Conservation (phyloP, 1,140 invertebrate genomes). For the Anoplolepis gracilipes region DNA sequence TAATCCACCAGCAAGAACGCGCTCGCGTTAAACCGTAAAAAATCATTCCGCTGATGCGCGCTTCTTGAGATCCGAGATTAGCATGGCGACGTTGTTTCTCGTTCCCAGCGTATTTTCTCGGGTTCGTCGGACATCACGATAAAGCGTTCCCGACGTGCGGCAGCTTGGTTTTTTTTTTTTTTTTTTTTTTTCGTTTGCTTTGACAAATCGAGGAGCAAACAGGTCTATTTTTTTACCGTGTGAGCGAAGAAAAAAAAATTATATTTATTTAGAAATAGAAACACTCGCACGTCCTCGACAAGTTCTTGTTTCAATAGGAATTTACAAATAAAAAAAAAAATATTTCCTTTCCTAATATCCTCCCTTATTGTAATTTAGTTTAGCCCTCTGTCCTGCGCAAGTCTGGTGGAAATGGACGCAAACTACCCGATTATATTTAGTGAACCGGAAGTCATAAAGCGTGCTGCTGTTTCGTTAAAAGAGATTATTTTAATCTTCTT, state of each 20-base stretch:
- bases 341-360: not conserved
- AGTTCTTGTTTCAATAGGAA: not conserved
- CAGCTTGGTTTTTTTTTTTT: no score
- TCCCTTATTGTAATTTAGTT: slow-evolving; percentile 43
- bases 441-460: slow-evolving; percentile 53
- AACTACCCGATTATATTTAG: slow-evolving; percentile 40
- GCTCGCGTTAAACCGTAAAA: slow-evolving; percentile 51
- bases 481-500: slow-evolving; percentile 59
- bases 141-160: not conserved
- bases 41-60: slow-evolving; percentile 57
- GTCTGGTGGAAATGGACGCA: slow-evolving; percentile 30
- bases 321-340: slow-evolving; percentile 16
- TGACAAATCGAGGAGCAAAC: slow-evolving; percentile 41
- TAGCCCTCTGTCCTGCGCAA: not conserved
- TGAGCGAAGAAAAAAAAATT: not conserved
- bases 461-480: slow-evolving; percentile 34
- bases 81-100: slow-evolving; percentile 65
- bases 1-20: slow-evolving; percentile 69
- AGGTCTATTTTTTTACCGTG: not conserved
- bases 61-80: slow-evolving; percentile 68
- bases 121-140: slow-evolving; percentile 34
- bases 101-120: slow-evolving; percentile 37
- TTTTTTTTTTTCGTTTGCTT: slow-evolving; percentile 9
- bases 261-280: slow-evolving; percentile 4
- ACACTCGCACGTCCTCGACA: not conserved